phyloP scores from a whole-genome alignment of 2,113 vertebrate genomes.

The Notechis scutatus region DNA sequence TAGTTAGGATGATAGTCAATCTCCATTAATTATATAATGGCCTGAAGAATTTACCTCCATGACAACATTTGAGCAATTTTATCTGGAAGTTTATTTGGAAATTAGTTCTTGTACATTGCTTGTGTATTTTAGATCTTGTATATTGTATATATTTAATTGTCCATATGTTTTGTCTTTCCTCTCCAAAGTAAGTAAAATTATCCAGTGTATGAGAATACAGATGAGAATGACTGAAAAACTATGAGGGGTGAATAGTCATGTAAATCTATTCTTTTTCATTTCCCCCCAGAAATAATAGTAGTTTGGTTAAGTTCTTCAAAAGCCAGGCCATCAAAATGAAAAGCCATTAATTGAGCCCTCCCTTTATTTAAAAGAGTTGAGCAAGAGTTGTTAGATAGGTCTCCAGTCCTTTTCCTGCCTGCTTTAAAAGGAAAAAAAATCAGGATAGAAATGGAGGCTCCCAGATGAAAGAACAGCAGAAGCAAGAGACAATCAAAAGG shows the following conservation, averaged over 20 bases:
- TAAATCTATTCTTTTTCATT: background rate
- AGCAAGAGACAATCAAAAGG: background rate
- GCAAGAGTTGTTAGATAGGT: background rate
- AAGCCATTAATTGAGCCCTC: background rate
- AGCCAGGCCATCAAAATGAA: background rate
- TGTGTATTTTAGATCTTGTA: background rate
- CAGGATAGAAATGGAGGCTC: background rate
- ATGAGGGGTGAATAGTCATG: background rate
- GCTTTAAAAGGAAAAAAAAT: background rate
- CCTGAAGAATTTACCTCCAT: background rate
- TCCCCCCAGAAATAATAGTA: background rate
- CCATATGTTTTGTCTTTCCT: background rate
- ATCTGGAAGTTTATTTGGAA: background rate
- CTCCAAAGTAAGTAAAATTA: background rate
- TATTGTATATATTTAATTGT: background rate
- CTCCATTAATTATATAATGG: background rate
- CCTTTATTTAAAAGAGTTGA: background rate
- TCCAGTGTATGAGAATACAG: background rate
- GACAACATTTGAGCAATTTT: background rate
- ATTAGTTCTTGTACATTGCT: background rate
- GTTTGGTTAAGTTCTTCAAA: background rate
- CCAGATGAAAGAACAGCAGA: background rate
- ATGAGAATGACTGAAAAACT: background rate
- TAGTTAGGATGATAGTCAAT: background rate
- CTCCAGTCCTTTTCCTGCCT: background rate